Base-by-base conservation (phyloP, 2,888 invertebrate species). In the Tethea ocularis region DNA sequence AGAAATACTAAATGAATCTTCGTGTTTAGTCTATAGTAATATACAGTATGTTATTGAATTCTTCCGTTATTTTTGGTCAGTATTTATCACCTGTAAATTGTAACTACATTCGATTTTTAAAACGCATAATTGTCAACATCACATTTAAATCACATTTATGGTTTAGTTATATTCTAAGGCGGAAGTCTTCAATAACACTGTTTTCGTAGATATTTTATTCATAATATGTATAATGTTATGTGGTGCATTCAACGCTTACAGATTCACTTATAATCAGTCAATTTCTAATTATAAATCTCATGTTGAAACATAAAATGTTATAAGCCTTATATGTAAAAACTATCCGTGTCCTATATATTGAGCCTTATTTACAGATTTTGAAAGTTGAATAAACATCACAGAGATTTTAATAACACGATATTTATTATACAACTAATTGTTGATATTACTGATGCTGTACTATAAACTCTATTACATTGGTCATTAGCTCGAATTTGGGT, bases 1-100 rank as follows among this genome's bases (percentile, higher is more conserved):
- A n/a, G n/a, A n/a, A 68, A 59, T 69, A 62, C 11, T 46, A 20
- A 63, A 62, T 66, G 67, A 58, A 73, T 73, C 72, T 46, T 20
- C 46, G 20, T 10, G 17, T 46, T 46, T 20, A 20, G 8, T 46
- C 17, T 20, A 20, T 46, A 8, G 38, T 38, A n/a, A 33, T 33
- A 20, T 10, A 46, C 7, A 46, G 17, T 6, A 20, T 46, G 46
- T 10, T 46, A 3, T 46, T 46, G 6, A 20, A 46, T 20, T 46
- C 46, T 17, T 46, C 46, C 6, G 20, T 17, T 10, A 46, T 46
- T 17, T 7, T 17, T 41, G n/a, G 8, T 41, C n/a, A 41, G n/a
- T 41, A 29, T 26, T 26, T 26, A 26, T 6, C 26, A 26, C 1
- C 26, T 24, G 24, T 24, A 2, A 24, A 24, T 24, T 24, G 2